Base-by-base conservation (phyloP, 2,113 vertebrate genomes). In the Colistium nudipinnis region DNA sequence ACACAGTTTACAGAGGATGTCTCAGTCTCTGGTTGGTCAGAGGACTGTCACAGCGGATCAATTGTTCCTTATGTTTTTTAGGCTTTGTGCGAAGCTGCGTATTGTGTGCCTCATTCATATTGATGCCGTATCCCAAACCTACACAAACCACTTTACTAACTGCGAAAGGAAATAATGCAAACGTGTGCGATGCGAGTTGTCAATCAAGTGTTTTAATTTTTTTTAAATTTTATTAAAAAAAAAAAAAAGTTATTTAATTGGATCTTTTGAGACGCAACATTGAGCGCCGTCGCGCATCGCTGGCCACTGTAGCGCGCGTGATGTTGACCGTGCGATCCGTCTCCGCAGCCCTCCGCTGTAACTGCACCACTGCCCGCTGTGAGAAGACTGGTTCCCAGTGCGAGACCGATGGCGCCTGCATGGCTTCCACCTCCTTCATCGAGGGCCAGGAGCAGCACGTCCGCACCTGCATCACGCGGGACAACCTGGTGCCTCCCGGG, bases 371-470 rank as follows among this genome's bases (percentile, higher is more conserved):
- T 5, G 60, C 79, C 22, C 90, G 87, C 78, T 99, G 97, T 84
- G 91, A 93, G 55, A 96, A 95, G 89, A 86, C 92, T 2, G 95
- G 96, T 80, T 94, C 89, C 88, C 94, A 92, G 0, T 99, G 97
- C 20, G 94, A 98, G 75, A 99, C 97, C 0, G 95, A 97, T 10
- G 97, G 97, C 0, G 96, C 95, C 9, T 99, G 97, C 89, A 95
- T 96, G 93, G 96, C 95, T 51, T 98, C 96, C 0, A 96, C 94
- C 36, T 96, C 95, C 77, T 91, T 96, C 86, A 93, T 96, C 31
- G 88, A 94, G 0, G 95, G 95, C 0, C 78, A 94, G 57, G 94
- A 96, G 60, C 93, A 96, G 70, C 94, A 96, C 1, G 87, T 95
- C 33, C 93, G 96, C 6, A 91, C 91, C 61, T 99, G 97, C 90